Conservation (phyloP, 2,113 vertebrate genomes). For the Sylvietta virens region DNA sequence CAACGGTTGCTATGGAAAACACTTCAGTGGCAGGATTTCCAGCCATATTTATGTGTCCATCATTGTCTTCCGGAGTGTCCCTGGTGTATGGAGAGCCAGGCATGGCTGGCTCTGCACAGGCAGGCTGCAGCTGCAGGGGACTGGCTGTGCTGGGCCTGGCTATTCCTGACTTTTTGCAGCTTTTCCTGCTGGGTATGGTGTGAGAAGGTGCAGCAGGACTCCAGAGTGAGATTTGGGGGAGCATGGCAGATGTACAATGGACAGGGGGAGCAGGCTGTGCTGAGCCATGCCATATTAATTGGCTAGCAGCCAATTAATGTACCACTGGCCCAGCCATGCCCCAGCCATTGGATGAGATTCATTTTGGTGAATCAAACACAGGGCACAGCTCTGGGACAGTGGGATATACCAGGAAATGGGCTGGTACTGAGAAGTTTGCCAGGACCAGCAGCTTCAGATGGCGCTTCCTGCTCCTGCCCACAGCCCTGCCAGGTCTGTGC, state of each 20-base stretch:
- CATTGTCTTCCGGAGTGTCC: neutral
- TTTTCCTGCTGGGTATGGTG: neutral
- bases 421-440: neutral
- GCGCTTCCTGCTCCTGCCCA: neutral
- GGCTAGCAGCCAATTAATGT: neutral
- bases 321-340: neutral
- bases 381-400: neutral
- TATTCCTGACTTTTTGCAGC: neutral
- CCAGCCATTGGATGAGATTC: accelerated
- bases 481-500: neutral
- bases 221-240: neutral
- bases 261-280: neutral
- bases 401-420: neutral
- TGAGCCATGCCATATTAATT: neutral
- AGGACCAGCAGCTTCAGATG: accelerated
- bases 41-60: neutral
- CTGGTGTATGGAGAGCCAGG: neutral
- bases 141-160: neutral
- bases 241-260: accelerated
- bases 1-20: conserved; percentile 35
- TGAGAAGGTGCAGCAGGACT: neutral
- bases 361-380: accelerated
- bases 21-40: neutral
- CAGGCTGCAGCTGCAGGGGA: accelerated
- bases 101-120: accelerated